Base-by-base conservation (phyloP, 2,888 invertebrate species). In the Hoplodrina ambigua region DNA sequence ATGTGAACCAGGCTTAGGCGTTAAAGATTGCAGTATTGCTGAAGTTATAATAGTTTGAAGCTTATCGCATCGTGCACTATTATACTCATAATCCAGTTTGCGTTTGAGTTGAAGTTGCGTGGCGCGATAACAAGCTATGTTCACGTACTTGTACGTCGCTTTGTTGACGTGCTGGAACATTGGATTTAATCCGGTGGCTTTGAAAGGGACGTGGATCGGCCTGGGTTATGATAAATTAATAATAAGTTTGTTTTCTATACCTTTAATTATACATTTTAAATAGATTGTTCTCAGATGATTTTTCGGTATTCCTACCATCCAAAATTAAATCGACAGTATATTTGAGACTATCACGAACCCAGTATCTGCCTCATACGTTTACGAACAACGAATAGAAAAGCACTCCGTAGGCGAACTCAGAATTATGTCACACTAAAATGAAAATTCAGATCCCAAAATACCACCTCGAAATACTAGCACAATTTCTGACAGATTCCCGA, bases 1-100 rank as follows among this genome's bases (percentile, higher is more conserved):
- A 62, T 53, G 59, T 69, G 56, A 62, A 53, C 50, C 41, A 46
- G 60, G 70, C 77, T 69, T 44, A 63, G 56, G 78, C 63, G 72
- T 78, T 72, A 72, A 72, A 81, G 78, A 78, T 81, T 81, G 83
- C 72, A 72, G 66, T 81, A 69, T 76, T 72, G 77, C 67, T 33
- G 46, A 71, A 75, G 69, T 82, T 80, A 80, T 80, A 82, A 69
- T 65, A 82, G 69, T 72, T 64, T 41, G 49, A 63, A 50, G 69
- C 80, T 80, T 82, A 80, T 82, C 83, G 64, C 70, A 44, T 55
- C 63, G 60, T 63, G 72, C 72, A 81, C 81, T 53, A 76, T 78
- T 78, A 67, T 81, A 64, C 78, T 81, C 61, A 63, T 78, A 81
- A 78, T 78, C 72, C 77, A 81, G 66, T 78, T 78, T 30, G 53